Evolutionary conservation across 2,888 invertebrate genomes (phyloP).

Genomic region (Ellobium chinense): DNA sequence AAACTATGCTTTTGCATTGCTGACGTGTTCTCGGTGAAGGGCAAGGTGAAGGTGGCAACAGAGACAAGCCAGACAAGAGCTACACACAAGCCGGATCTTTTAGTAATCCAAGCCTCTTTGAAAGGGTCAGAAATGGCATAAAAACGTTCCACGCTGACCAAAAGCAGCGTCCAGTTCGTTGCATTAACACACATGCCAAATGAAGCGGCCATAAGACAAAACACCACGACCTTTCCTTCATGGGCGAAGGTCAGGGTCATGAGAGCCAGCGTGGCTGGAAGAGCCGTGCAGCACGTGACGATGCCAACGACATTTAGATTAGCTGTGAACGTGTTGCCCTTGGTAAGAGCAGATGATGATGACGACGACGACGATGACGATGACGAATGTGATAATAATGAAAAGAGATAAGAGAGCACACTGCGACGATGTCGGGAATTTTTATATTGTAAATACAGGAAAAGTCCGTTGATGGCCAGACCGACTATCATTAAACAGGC

Average conservation of each 20-base stretch:
- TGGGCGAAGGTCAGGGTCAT: neutral
- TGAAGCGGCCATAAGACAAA: neutral
- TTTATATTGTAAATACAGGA: neutral
- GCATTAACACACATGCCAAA: neutral
- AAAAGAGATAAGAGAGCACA: neutral
- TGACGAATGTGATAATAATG: neutral
- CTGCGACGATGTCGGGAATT: neutral
- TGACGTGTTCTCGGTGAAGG: neutral
- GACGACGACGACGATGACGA: neutral
- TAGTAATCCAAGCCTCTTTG: neutral
- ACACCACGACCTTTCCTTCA: neutral
- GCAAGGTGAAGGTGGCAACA: neutral
- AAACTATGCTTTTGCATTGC: too few relatives aligned
- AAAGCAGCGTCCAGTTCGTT: neutral
- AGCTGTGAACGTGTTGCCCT: neutral
- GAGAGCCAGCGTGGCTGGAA: neutral
- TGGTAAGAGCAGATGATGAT: neutral
- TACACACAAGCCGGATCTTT: neutral
- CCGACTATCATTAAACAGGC: neutral
- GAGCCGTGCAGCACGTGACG: constrained; percentile 1
- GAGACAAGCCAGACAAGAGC: neutral
- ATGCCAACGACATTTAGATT: neutral
- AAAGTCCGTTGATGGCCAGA: neutral
- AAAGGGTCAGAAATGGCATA: constrained; percentile 3
- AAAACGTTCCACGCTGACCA: constrained; percentile 1